Evolutionary conservation across 1,140 invertebrate genomes (phyloP).

Genomic region (Catajapyx aquilonaris): DNA sequence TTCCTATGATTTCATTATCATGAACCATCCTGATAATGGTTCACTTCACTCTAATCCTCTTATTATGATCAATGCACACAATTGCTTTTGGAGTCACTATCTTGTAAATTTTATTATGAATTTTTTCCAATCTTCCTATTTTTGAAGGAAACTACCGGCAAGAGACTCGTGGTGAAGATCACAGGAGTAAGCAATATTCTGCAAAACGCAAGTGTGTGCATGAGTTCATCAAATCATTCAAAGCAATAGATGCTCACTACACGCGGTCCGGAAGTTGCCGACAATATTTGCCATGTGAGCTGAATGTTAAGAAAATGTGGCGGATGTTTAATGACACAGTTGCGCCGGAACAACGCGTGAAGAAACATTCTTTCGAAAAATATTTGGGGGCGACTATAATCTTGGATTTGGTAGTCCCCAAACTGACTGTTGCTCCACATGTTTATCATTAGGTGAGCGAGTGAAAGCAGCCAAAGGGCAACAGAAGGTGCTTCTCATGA

Average conservation of each 20-base stretch:
- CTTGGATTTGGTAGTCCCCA: slow-evolving; percentile 11
- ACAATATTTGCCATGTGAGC: slow-evolving; percentile 6
- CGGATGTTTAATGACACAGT: slow-evolving; percentile 4
- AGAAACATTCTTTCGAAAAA: slow-evolving; percentile 9
- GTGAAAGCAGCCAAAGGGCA: slow-evolving; percentile 10
- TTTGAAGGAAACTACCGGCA: no score
- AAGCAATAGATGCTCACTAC: slow-evolving; percentile 8
- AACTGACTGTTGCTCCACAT: slow-evolving; percentile 12
- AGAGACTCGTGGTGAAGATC: no score
- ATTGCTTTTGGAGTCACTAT: no score
- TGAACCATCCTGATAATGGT: no score
- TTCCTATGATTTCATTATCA: no score
- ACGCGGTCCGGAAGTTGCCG: slow-evolving; percentile 6
- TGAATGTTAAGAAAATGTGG: slow-evolving; percentile 7
- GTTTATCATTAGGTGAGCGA: slow-evolving; percentile 7
- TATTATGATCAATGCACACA: no score
- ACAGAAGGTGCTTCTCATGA: slow-evolving; percentile 8
- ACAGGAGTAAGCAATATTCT: no score
- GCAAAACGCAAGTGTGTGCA: no score
- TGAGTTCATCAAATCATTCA: slow-evolving; percentile 7
- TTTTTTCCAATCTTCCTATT: no score
- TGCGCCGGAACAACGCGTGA: slow-evolving; percentile 8
- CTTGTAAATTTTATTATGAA: no score
- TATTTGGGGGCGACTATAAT: slow-evolving; percentile 10
- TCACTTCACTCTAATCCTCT: no score